Base-by-base conservation (phyloP, 2,113 vertebrate species). In the Misgurnus mizolepis region DNA sequence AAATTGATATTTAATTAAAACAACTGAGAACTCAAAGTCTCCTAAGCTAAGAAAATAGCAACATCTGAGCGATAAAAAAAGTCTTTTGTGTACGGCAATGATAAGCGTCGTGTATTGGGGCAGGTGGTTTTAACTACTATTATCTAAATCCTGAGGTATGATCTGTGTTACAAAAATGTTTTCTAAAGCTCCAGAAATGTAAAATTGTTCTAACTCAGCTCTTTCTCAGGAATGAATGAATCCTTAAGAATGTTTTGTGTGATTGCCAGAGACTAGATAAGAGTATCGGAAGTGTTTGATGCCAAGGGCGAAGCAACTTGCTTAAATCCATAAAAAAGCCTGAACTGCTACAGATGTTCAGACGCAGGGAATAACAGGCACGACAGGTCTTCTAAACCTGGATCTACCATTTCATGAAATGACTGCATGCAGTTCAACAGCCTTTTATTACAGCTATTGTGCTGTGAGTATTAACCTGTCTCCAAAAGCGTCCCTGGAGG, bases 311-410 rank as follows among this genome's bases (percentile, higher is more conserved):
- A 75, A 68, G 41, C 41, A 64, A 67, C 53, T 34, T n/a, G 53
- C 64, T 61, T 1, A 1, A 40, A 39, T 53, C 10, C 41, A 40
- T 40, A 61, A 76, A 56, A 73, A 58, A 62, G 1, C 43, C 15
- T 5, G 34, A 45, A 62, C 41, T 53, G 41, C 56, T 60, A 64
- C 12, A 68, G 50, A 66, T 84, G 86, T 60, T 74, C 5, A 86
- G 89, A 88, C 85, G 79, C 87, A 89, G 89, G 86, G 90, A 90
- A 86, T 81, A 88, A 83, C 75, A 76, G 6, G 69, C 76, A 61
- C 85, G 86, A 90, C 89, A 86, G 87, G 86, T 88, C 76, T 84
- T 82, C 78, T 86, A 87, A 90, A 90, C 83, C 84, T 88, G 86
- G 79, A 89, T 89, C 87, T 89, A 83, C 79, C 87, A 80, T 79